Evolutionary conservation across 2,113 vertebrate species (phyloP).

Genomic region (Brienomyrus brachyistius): DNA sequence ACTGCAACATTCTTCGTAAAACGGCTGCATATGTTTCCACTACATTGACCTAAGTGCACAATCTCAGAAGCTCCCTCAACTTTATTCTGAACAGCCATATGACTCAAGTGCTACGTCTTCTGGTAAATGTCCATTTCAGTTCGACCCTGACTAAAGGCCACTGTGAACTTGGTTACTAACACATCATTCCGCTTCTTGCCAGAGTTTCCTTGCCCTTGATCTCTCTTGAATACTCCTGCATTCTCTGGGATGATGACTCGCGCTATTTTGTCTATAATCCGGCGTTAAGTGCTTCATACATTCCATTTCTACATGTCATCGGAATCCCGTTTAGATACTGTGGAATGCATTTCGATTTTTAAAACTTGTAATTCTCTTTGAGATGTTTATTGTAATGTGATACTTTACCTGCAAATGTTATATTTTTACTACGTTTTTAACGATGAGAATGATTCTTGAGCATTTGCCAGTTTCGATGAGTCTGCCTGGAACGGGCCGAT

Average conservation of each 20-base stretch:
- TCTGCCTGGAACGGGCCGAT: background rate
- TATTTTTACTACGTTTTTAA: constrained; percentile 55
- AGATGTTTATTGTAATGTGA: constrained; percentile 58
- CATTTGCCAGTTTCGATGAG: constrained; percentile 38
- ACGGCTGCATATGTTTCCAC: background rate
- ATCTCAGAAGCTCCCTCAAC: background rate
- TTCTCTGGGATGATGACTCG: background rate
- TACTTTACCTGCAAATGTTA: constrained; percentile 53
- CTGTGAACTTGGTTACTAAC: background rate
- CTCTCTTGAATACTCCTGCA: background rate
- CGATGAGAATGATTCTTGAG: constrained; percentile 26
- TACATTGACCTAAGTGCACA: background rate
- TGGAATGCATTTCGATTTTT: constrained; percentile 25
- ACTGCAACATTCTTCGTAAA: too few relatives aligned
- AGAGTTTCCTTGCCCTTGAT: background rate
- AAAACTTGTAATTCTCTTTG: constrained; percentile 39
- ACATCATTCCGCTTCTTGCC: background rate
- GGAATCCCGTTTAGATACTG: constrained; percentile 35
- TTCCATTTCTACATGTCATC: constrained; percentile 55
- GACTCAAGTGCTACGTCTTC: background rate
- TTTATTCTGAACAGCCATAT: background rate
- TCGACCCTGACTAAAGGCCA: background rate
- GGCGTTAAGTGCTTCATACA: constrained; percentile 48
- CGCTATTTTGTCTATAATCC: background rate
- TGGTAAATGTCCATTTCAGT: background rate